Evolutionary conservation across 2,888 invertebrate species (phyloP).

Genomic region (Hofmannophila pseudospretella): DNA sequence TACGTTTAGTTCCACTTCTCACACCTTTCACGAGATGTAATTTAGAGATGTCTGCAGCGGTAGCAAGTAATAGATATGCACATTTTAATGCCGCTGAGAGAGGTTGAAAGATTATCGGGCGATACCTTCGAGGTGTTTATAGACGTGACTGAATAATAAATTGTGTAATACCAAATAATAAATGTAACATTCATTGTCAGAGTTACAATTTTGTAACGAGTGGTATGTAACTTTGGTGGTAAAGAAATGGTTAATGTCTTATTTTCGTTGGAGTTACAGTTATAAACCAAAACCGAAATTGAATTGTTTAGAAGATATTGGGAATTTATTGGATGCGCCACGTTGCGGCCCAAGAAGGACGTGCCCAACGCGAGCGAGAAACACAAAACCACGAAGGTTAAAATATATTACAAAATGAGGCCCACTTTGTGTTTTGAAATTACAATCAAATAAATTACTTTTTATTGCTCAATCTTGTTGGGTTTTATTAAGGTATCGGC

Average conservation of each 20-base stretch:
- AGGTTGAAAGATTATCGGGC: conserved; percentile 24
- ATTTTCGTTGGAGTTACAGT: conserved; percentile 42
- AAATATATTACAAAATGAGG: conserved; percentile 77
- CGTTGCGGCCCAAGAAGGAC: conserved; percentile 50
- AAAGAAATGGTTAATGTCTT: conserved; percentile 48
- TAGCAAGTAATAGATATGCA: conserved; percentile 46
- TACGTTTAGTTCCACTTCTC: conserved; percentile 41
- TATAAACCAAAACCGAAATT: conserved; percentile 48
- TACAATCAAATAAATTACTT: conserved; percentile 78
- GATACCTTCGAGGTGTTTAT: conserved; percentile 14
- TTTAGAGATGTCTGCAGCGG: conserved; percentile 42
- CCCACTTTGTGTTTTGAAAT: conserved; percentile 77
- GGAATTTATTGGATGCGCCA: conserved; percentile 52
- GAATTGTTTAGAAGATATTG: conserved; percentile 50
- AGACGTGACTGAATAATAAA: conserved; percentile 2
- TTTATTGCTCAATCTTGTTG: conserved; percentile 78
- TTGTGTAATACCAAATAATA: not conserved
- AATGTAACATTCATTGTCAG: not conserved
- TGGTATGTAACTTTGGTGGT: conserved; percentile 39
- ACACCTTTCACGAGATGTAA: conserved; percentile 58
- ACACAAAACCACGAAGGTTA: conserved; percentile 75
- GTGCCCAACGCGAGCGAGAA: conserved; percentile 55
- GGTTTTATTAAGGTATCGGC: conserved; percentile 77
- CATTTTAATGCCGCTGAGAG: conserved; percentile 43
- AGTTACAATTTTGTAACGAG: conserved; percentile 7